These are phyloP conservation scores for Xylota sylvarum DNA, from an alignment of 2,888 invertebrate genomes.

Conservation along the genomic window DNA sequence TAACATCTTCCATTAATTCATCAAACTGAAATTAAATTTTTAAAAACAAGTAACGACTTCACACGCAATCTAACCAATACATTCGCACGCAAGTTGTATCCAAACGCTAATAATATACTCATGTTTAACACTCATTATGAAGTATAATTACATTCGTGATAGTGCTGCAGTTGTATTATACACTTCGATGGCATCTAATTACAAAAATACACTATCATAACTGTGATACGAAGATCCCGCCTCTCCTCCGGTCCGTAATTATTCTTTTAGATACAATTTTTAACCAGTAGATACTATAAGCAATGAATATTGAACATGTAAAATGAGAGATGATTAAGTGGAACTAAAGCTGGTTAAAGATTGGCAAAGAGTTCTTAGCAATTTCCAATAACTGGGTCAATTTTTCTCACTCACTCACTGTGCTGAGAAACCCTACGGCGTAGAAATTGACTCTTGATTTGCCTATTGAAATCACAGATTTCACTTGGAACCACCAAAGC, in stretches of 20 bases:
- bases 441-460: slow-evolving; percentile 12
- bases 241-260: neutral
- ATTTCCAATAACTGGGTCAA: neutral
- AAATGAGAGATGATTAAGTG: neutral
- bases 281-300: neutral
- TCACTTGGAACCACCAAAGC: neutral
- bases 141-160: slow-evolving; percentile 9
- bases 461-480: neutral
- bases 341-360: too few relatives aligned
- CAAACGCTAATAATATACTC: slow-evolving; percentile 13
- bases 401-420: neutral
- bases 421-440: neutral
- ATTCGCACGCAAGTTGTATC: neutral
- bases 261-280: neutral
- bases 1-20: slow-evolving; percentile 31
- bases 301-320: slow-evolving; percentile 2
- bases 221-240: neutral
- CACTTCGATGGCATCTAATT: neutral
- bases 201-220: slow-evolving; percentile 2
- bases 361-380: neutral
- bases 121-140: slow-evolving; percentile 25
- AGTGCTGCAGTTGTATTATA: neutral
- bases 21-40: neutral
- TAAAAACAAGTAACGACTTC: neutral
- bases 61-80: slow-evolving; percentile 24